Percentiles rank a stretch among this genome's conserved stretches.
Conservation (phyloP, 2,888 invertebrate species). For the Electrophaes corylata region DNA sequence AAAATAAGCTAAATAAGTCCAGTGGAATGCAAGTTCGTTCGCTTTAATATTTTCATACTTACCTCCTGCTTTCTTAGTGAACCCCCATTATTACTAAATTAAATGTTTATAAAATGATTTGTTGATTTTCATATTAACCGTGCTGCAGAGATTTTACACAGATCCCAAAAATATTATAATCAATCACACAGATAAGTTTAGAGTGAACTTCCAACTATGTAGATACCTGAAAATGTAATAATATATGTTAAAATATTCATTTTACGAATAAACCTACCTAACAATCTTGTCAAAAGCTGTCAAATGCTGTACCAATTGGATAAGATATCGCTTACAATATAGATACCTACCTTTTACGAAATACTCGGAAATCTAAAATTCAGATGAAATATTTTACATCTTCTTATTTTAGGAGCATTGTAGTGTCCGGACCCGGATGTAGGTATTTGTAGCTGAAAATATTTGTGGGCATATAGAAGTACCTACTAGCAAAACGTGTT, state of each 20-base stretch:
- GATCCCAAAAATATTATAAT: not conserved
- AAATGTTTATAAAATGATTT: too few relatives aligned
- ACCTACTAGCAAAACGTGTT: too few relatives aligned
- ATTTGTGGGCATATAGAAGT: not conserved
- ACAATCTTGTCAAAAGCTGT: conserved; percentile 6
- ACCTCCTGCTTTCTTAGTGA: too few relatives aligned
- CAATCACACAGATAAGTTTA: conserved; percentile 3
- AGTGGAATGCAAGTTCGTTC: too few relatives aligned
- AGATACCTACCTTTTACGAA: not conserved
- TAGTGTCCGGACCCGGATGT: not conserved
- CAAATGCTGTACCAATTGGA: not conserved
- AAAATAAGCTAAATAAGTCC: too few relatives aligned
- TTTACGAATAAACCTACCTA: not conserved
- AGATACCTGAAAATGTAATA: not conserved
- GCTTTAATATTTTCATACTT: too few relatives aligned
- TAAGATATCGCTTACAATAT: not conserved
- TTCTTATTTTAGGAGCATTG: not conserved
- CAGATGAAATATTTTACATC: not conserved
- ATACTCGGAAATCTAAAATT: not conserved
- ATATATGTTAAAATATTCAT: not conserved
- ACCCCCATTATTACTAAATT: too few relatives aligned
- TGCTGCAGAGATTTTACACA: too few relatives aligned
- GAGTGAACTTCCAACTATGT: not conserved
- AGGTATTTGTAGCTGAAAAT: not conserved
- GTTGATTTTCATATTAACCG: too few relatives aligned